phyloP scores from a whole-genome alignment of 1,140 invertebrate genomes.

The Zaprionus davidi region DNA sequence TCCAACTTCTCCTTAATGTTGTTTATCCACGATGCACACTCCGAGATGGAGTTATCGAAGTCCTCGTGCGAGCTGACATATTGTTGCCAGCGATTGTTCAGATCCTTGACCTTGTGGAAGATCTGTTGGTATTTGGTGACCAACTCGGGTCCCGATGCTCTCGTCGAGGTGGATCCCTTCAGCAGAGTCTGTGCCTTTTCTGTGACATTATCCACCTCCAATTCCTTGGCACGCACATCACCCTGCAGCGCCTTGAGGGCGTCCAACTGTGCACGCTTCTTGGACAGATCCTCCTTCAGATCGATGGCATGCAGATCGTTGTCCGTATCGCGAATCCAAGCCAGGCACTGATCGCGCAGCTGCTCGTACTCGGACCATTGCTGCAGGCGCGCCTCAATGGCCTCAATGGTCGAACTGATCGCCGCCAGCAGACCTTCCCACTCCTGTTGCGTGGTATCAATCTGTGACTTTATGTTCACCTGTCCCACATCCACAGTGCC shows the following conservation, averaged over 20 bases:
- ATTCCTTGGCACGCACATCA: conserved; percentile 94
- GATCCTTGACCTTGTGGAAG: conserved; percentile 94
- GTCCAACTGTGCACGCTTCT: conserved; percentile 94
- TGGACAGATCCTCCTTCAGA: conserved; percentile 91
- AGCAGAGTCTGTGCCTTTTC: conserved; percentile 94
- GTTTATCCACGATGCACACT: conserved; percentile 93
- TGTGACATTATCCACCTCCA: conserved; percentile 96
- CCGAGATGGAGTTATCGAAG: conserved; percentile 91
- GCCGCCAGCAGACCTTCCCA: conserved; percentile 93
- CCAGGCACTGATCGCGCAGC: conserved; percentile 92
- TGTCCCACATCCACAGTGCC: conserved; percentile 94
- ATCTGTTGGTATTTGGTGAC: conserved; percentile 96
- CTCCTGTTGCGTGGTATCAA: conserved; percentile 94
- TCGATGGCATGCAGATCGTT: conserved; percentile 94
- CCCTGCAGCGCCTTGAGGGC: conserved; percentile 92
- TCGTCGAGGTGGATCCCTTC: conserved; percentile 86
- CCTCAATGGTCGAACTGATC: conserved; percentile 91
- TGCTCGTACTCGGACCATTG: conserved; percentile 96
- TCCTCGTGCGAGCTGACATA: conserved; percentile 95
- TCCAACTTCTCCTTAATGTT: conserved; percentile 93
- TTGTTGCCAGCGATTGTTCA: conserved; percentile 95
- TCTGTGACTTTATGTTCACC: conserved; percentile 92
- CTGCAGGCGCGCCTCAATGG: conserved; percentile 91
- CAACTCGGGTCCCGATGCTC: conserved; percentile 92
- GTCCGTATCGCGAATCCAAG: conserved; percentile 96